These are phyloP conservation scores for Sebastiscus tertius DNA, from an alignment of 2,797 vertebrate genomes.

Conservation along the genomic window DNA sequence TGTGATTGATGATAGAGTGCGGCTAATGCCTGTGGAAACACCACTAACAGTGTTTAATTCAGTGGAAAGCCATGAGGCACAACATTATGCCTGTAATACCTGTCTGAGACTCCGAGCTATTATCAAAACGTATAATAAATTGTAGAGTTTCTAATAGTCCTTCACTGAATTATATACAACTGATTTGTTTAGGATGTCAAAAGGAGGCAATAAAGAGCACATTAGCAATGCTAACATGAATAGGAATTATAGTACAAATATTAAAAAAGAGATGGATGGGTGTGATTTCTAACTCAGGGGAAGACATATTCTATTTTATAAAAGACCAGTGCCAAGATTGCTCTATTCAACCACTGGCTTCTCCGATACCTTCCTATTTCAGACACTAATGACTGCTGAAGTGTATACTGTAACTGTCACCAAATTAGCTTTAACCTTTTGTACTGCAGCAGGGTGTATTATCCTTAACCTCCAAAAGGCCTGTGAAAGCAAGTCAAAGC, in stretches of 20 bases:
- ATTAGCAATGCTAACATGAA: conserved; percentile 13
- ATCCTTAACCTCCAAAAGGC: background rate
- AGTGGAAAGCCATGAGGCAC: conserved; percentile 12
- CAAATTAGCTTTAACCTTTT: background rate
- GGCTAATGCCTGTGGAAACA: conserved; percentile 43
- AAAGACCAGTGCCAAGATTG: background rate
- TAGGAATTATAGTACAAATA: background rate
- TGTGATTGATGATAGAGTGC: conserved; percentile 57
- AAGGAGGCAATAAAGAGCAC: conserved; percentile 25
- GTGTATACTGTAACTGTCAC: background rate
- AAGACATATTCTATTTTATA: background rate
- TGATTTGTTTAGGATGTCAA: conserved; percentile 27
- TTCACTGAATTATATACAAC: conserved; percentile 28
- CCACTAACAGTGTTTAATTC: conserved; percentile 37
- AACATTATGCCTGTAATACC: conserved; percentile 1
- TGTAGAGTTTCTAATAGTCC: conserved; percentile 24
- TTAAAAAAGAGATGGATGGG: background rate
- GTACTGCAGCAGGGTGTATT: too few relatives aligned
- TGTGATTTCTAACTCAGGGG: background rate
- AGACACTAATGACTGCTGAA: background rate
- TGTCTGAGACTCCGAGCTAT: conserved; percentile 9
- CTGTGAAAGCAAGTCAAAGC: background rate
- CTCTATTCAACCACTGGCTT: background rate
- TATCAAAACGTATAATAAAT: conserved; percentile 32
- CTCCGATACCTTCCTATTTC: background rate